Conservation (phyloP, 2,113 vertebrate genomes). For the Pheucticus melanocephalus region DNA sequence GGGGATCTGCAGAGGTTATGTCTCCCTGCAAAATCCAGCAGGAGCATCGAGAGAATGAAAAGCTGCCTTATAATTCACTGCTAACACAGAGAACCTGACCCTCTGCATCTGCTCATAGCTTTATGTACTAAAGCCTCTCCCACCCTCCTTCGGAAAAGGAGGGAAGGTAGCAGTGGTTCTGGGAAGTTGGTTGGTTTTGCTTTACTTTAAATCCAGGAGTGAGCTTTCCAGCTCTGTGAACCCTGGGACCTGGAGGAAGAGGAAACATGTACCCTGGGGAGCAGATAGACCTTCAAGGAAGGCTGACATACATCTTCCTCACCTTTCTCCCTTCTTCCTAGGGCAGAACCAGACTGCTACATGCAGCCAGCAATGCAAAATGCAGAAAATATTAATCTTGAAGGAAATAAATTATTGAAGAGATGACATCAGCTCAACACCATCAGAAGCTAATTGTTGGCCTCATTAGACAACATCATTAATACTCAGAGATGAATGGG, state of each 20-base stretch:
- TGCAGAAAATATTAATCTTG: not conserved
- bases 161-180: not conserved
- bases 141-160: not conserved
- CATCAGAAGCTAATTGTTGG: not conserved
- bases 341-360: not conserved
- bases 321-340: not conserved
- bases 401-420: not conserved
- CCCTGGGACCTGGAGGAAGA: not conserved
- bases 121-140: not conserved
- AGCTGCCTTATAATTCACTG: not conserved
- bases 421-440: not conserved
- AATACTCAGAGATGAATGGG: not conserved
- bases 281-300: not conserved
- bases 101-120: not conserved
- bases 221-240: not conserved
- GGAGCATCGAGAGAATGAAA: not conserved
- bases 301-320: not conserved
- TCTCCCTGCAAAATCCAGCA: not conserved
- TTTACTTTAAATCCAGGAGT: not conserved
- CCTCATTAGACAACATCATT: not conserved
- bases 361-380: not conserved
- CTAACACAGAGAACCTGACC: not conserved
- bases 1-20: not conserved
- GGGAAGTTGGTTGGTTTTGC: not conserved
- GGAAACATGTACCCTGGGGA: not conserved